A percentile compares a stretch with the other conserved stretches of the same genome.
Conservation (phyloP, 2,797 vertebrate species). For the Diplodus sargus region DNA sequence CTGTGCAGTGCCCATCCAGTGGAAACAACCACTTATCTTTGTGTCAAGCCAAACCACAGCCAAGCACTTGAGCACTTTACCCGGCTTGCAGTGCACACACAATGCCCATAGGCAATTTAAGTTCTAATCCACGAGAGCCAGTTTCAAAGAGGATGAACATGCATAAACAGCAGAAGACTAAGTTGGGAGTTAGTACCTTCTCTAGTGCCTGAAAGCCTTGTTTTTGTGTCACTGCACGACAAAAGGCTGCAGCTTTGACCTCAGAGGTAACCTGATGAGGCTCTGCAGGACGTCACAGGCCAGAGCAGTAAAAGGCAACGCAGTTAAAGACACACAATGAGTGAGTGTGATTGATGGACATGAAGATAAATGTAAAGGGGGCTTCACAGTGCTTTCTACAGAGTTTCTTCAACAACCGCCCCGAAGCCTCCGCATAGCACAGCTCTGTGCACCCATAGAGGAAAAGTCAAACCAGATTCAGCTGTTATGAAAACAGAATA, state of each 20-base stretch:
- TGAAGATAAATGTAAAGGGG: constrained; percentile 51
- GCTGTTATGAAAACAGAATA: constrained; percentile 72
- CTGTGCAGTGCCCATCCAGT: constrained; percentile 48
- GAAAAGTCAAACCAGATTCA: constrained; percentile 64
- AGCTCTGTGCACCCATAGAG: constrained; percentile 50
- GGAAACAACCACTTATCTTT: constrained; percentile 63
- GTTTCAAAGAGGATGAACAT: constrained; percentile 54
- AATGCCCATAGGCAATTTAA: constrained; percentile 49
- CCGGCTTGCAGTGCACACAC: constrained; percentile 46
- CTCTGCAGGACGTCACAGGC: constrained; percentile 58
- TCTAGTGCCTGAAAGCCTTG: constrained; percentile 37
- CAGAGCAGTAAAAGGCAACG: constrained; percentile 49
- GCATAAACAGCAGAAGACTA: constrained; percentile 46
- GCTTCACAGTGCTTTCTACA: constrained; percentile 16
- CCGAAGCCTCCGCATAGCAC: constrained; percentile 49
- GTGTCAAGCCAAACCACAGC: constrained; percentile 50
- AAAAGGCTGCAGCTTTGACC: constrained; percentile 64
- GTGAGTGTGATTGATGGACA: constrained; percentile 56
- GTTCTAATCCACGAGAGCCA: constrained; percentile 51
- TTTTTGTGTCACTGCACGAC: constrained; percentile 62
- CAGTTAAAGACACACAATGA: constrained; percentile 38
- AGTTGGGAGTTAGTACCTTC: constrained; percentile 25
- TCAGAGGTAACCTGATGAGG: constrained; percentile 66
- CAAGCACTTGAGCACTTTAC: constrained; percentile 61
- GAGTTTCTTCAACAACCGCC: constrained; percentile 38